These are phyloP conservation scores for Drosophila nebulosa DNA, from an alignment of 1,140 invertebrate species.

Conservation along the genomic window DNA sequence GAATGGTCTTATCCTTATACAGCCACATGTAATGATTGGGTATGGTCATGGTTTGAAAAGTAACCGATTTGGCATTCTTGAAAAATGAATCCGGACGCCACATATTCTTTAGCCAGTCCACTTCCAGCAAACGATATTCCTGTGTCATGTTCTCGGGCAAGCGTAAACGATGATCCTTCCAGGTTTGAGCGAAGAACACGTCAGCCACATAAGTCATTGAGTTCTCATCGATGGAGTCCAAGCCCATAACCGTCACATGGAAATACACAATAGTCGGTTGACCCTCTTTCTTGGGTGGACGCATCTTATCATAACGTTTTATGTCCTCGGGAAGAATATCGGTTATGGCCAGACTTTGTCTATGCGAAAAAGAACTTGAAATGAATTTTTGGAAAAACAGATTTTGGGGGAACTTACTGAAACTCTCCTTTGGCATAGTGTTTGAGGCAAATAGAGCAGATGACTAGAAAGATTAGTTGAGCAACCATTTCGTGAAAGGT, in stretches of 20 bases:
- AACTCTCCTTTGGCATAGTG: constrained; percentile 71
- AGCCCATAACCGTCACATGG: constrained; percentile 95
- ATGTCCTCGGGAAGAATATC: constrained; percentile 93
- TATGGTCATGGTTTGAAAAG: constrained; percentile 96
- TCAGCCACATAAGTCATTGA: constrained; percentile 96
- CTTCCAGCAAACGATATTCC: constrained; percentile 92
- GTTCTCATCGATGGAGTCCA: constrained; percentile 95
- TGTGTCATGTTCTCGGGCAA: constrained; percentile 95
- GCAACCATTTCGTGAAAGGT: constrained; percentile 54
- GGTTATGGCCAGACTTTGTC: constrained; percentile 88
- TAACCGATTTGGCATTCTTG: constrained; percentile 94
- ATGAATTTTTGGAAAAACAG: neutral
- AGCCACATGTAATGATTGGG: constrained; percentile 95
- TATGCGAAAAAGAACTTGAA: constrained; percentile 49
- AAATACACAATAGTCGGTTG: constrained; percentile 93
- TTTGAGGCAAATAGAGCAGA: constrained; percentile 72
- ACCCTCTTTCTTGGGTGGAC: constrained; percentile 93
- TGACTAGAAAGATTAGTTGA: constrained; percentile 66
- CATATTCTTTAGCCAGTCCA: constrained; percentile 94
- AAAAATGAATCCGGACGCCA: constrained; percentile 95
- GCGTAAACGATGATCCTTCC: constrained; percentile 93
- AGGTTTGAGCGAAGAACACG: constrained; percentile 95
- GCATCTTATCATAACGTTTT: constrained; percentile 93
- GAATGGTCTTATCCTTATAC: constrained; percentile 92
- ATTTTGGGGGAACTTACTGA: constrained; percentile 59